Evolutionary conservation across 2,113 vertebrate species (phyloP).

Genomic region (Paradoxurus hermaphroditus): DNA sequence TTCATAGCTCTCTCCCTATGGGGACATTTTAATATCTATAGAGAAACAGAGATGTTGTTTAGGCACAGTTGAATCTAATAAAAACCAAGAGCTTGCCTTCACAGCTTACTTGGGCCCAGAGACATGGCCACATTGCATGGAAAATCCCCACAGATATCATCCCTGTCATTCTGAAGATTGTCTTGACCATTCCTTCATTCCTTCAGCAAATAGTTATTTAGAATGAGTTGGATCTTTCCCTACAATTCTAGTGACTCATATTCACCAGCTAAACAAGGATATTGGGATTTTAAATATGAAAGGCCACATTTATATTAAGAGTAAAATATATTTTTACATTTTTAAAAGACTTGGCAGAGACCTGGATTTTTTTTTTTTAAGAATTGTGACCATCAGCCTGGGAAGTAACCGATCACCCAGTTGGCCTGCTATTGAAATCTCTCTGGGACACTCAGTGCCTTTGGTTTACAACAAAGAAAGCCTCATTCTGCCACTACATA

Average conservation of each 20-base stretch:
- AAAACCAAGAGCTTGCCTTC: background rate
- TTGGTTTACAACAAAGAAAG: conserved; percentile 65
- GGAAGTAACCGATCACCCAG: background rate
- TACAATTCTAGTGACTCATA: background rate
- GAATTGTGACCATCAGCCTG: conserved; percentile 35
- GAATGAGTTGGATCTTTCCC: background rate
- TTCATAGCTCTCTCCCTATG: background rate
- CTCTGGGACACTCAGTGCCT: conserved; percentile 51
- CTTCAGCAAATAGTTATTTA: background rate
- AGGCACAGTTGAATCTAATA: background rate
- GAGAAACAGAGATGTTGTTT: background rate
- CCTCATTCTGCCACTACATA: conserved; percentile 30
- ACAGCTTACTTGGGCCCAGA: too few relatives aligned
- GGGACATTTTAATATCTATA: background rate
- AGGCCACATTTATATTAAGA: conserved; percentile 5
- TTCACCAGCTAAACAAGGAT: conserved; percentile 2
- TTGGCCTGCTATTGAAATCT: conserved; percentile 50
- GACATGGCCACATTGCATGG: background rate
- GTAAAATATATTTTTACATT: conserved; percentile 23
- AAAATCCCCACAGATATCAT: background rate
- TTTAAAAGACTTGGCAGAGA: conserved; percentile 13
- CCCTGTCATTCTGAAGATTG: background rate
- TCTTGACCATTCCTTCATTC: background rate
- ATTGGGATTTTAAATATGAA: conserved; percentile 37
- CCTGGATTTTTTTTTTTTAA: background rate